Conservation (phyloP, 2,888 invertebrate genomes). For the Drosophila greeni region DNA sequence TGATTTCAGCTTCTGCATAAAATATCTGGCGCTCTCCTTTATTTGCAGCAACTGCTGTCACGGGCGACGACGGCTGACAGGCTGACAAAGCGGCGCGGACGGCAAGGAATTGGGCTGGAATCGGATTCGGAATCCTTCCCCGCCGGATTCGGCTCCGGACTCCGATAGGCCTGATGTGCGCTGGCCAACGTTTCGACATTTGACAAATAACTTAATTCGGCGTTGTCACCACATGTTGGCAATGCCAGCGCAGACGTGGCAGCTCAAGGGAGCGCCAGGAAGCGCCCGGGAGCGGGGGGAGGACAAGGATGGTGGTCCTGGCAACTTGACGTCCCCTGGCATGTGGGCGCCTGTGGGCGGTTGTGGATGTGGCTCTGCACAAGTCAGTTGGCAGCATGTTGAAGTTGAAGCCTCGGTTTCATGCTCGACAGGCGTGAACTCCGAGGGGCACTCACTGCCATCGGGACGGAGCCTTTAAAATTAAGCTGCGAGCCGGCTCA, state of each 20-base stretch:
- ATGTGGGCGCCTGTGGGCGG: slow-evolving; percentile 9
- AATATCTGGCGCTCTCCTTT: slow-evolving; percentile 59
- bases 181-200: slow-evolving; percentile 57
- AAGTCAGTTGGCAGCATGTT: slow-evolving; percentile 41
- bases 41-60: slow-evolving; percentile 62
- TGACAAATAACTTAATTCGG: slow-evolving; percentile 72
- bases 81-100: slow-evolving; percentile 45
- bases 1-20: slow-evolving; percentile 70
- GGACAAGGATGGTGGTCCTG: slow-evolving; percentile 15
- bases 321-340: slow-evolving; percentile 38
- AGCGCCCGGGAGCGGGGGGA: slow-evolving; percentile 3
- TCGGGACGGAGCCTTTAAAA: slow-evolving; percentile 18
- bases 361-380: slow-evolving; percentile 21
- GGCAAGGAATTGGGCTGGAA: slow-evolving; percentile 8
- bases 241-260: slow-evolving; percentile 18
- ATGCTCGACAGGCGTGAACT: slow-evolving; percentile 21
- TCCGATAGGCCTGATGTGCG: slow-evolving; percentile 22
- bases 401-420: slow-evolving; percentile 31
- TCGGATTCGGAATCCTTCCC: slow-evolving; percentile 11
- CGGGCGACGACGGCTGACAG: slow-evolving; percentile 41
- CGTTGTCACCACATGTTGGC: slow-evolving; percentile 67
- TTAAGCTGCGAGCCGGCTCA: slow-evolving; percentile 16
- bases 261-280: slow-evolving; percentile 6
- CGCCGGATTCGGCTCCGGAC: slow-evolving; percentile 8
- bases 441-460: slow-evolving; percentile 1